Conservation (phyloP, 1,140 invertebrate species). For the Calosoma granatense region DNA sequence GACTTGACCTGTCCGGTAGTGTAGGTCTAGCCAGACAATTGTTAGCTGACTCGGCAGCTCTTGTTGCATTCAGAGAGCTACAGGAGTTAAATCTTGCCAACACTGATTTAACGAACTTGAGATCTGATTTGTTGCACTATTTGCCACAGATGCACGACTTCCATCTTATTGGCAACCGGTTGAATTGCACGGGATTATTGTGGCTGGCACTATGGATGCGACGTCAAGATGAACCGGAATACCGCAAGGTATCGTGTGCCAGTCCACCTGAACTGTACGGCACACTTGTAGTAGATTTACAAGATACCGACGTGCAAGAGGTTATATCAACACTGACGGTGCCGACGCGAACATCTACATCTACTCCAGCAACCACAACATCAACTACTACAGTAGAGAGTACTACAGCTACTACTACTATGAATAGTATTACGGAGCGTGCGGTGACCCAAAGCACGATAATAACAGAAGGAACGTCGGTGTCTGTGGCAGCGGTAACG, state of each 20-base stretch:
- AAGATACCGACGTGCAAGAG: constrained; percentile 16
- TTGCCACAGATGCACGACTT: constrained; percentile 55
- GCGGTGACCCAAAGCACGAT: no score
- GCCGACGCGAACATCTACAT: background rate
- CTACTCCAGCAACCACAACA: background rate
- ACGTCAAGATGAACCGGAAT: constrained; percentile 38
- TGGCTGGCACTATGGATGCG: constrained; percentile 57
- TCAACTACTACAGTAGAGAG: background rate
- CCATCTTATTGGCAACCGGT: constrained; percentile 47
- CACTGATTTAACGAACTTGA: constrained; percentile 49
- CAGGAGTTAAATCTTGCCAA: constrained; percentile 57
- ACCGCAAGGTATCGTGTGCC: constrained; percentile 33
- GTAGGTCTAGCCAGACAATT: constrained; percentile 56
- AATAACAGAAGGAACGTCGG: background rate
- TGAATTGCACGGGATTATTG: constrained; percentile 51
- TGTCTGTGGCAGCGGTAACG: background rate
- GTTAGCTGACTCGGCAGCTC: constrained; percentile 54
- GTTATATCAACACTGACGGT: background rate
- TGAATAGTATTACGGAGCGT: constrained; percentile 13
- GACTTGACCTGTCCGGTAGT: constrained; percentile 63
- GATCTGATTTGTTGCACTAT: constrained; percentile 55
- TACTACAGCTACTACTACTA: background rate
- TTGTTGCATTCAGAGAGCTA: constrained; percentile 56
- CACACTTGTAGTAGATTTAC: constrained; percentile 36
- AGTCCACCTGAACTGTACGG: constrained; percentile 31